Conservation (phyloP, 2,797 vertebrate species). For the Scarus forsteni region DNA sequence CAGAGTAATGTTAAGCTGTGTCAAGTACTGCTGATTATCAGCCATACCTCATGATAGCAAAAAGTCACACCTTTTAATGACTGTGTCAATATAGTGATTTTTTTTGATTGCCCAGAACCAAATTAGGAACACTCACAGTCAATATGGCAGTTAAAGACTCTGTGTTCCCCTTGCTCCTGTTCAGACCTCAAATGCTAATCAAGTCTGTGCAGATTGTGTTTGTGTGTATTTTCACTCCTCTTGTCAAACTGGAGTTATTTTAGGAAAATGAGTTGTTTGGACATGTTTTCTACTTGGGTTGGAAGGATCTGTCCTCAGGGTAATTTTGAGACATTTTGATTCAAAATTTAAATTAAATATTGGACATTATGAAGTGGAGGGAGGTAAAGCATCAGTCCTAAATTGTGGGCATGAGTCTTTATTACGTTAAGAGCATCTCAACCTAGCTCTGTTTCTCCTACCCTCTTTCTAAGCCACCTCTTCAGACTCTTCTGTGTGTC, state of each 20-base stretch:
- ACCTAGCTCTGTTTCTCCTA: no score
- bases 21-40: slow-evolving; percentile 5
- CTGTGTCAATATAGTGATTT: slow-evolving; percentile 31
- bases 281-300: no score
- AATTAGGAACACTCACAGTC: slow-evolving; percentile 23
- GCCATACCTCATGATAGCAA: neutral
- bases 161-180: slow-evolving; percentile 21
- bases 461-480: no score
- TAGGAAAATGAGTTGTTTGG: neutral
- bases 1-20: neutral
- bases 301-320: no score
- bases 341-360: no score
- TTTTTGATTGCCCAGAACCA: slow-evolving; percentile 43
- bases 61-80: neutral
- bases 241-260: neutral
- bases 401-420: no score
- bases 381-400: no score
- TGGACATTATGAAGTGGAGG: no score
- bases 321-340: no score
- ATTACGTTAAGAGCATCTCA: no score
- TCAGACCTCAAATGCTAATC: slow-evolving; percentile 3
- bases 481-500: no score
- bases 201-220: slow-evolving; percentile 21
- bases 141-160: slow-evolving; percentile 33
- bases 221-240: slow-evolving; percentile 8